Base-by-base conservation (phyloP, 2,797 vertebrate genomes). In the Brachyrhaphis roseni region DNA sequence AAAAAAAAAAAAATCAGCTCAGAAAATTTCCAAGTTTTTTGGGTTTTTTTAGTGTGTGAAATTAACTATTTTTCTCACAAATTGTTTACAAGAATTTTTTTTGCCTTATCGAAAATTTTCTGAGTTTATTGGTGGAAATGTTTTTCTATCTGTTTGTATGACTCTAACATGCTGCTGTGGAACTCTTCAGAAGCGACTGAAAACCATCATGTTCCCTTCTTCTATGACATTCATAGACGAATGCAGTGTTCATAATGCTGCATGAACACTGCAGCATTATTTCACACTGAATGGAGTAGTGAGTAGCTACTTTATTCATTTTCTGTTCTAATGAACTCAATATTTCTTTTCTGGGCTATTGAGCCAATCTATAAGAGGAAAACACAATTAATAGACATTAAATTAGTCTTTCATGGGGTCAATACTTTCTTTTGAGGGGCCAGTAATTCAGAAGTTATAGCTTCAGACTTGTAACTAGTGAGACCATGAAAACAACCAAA, bases 371-470 rank as follows among this genome's bases (percentile, higher is more conserved):
- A 68, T 68, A 68, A 41, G 41, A 70, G 4, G 66, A 70, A 70
- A 70, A 70, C 39, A 43, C 66, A 70, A 70, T 41, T 70, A 43
- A 70, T 70, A 43, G 39, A 43, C 66, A 70, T 70, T 41, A 43
- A 70, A 43, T 70, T 70, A 41, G 66, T 43, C 39, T 70, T 70
- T 70, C 66, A 43, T 39, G 12, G 41, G 66, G 36, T 70, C 66
- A 70, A 15, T 70, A 26, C 66, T n/a, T 70, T 43, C 39, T 41
- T 70, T 70, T 43, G 23, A 70, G 36, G 66, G 39, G 39, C 23
- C 66, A 70, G 66, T 70, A n/a, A 41, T 43, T 43, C 39, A 43
- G 23, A 43, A 43, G 66, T 43, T 43, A 13, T n/a, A 26, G 66
- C 36, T 39, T 43, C 20, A 23, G 10, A 43, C 12, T 70, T 41